Evolutionary conservation across 2,888 invertebrate genomes (phyloP).

Genomic region (Tholera decimalis): DNA sequence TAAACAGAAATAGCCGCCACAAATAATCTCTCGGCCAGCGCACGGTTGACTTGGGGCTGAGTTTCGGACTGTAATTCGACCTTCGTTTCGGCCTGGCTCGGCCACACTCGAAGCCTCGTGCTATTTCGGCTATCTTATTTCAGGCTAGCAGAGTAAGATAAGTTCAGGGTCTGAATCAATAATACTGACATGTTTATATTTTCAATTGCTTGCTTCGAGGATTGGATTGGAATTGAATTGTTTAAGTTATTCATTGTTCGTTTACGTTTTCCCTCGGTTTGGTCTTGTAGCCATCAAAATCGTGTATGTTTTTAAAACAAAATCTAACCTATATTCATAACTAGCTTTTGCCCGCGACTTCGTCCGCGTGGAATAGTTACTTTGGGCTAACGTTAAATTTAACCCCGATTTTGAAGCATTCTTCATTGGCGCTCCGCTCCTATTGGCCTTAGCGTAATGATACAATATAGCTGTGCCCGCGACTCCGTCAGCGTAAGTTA

Average conservation of each 20-base stretch:
- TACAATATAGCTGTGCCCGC: no score
- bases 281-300: no score
- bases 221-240: slow-evolving; percentile 3
- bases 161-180: slow-evolving; percentile 53
- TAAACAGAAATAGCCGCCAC: slow-evolving; percentile 34
- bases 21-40: slow-evolving; percentile 46
- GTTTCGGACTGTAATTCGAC: not conserved
- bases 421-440: no score
- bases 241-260: not conserved
- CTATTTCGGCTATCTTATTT: slow-evolving; percentile 49
- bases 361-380: no score
- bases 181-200: slow-evolving; percentile 30
- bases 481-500: no score
- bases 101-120: slow-evolving; percentile 11
- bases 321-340: no score
- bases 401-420: no score
- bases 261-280: no score
- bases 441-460: no score
- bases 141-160: slow-evolving; percentile 18
- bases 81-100: slow-evolving; percentile 7
- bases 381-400: no score
- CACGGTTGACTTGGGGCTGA: slow-evolving; percentile 10
- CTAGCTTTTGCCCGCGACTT: no score
- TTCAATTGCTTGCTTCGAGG: slow-evolving; percentile 7
- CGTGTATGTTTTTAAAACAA: no score